phyloP scores from a whole-genome alignment of 2,113 vertebrate species.

The Bufo bufo region DNA sequence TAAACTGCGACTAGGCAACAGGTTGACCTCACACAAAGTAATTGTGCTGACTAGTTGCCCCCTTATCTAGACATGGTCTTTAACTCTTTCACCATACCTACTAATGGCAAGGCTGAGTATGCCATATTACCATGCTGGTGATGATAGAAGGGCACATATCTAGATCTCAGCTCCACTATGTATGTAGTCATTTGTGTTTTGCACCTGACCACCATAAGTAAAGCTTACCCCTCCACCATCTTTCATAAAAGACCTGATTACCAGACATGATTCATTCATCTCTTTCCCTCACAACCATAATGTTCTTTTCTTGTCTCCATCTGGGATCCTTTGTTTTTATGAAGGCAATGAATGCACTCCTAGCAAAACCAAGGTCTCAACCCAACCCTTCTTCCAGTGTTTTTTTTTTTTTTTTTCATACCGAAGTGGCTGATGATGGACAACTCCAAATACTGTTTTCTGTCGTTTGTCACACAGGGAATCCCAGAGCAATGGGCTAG shows the following conservation, averaged over 20 bases:
- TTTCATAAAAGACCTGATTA: conserved; percentile 72
- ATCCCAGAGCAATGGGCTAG: conserved; percentile 98
- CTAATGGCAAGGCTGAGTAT: neutral
- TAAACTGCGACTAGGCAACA: neutral
- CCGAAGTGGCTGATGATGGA: neutral
- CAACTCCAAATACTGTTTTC: neutral
- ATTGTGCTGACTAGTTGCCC: neutral
- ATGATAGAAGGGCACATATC: conserved; percentile 56
- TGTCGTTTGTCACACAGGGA: conserved; percentile 75
- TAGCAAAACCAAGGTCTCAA: conserved; percentile 47
- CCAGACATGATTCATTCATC: conserved; percentile 73
- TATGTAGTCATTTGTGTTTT: conserved; percentile 67
- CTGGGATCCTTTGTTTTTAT: conserved; percentile 69
- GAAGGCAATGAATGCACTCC: conserved; percentile 73
- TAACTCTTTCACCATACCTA: conserved; percentile 2
- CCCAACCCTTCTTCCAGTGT: conserved; percentile 49
- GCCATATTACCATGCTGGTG: neutral
- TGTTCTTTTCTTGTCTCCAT: conserved; percentile 70
- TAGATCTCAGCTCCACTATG: conserved; percentile 63
- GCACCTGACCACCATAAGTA: conserved; percentile 70
- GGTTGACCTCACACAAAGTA: neutral
- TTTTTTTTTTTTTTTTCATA: conserved; percentile 1
- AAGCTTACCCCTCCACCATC: conserved; percentile 70
- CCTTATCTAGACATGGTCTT: conserved; percentile 21
- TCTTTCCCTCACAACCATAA: conserved; percentile 73